These are phyloP conservation scores for Hirtodrosophila alboralis DNA, from an alignment of 2,888 invertebrate species.

Conservation along the genomic window DNA sequence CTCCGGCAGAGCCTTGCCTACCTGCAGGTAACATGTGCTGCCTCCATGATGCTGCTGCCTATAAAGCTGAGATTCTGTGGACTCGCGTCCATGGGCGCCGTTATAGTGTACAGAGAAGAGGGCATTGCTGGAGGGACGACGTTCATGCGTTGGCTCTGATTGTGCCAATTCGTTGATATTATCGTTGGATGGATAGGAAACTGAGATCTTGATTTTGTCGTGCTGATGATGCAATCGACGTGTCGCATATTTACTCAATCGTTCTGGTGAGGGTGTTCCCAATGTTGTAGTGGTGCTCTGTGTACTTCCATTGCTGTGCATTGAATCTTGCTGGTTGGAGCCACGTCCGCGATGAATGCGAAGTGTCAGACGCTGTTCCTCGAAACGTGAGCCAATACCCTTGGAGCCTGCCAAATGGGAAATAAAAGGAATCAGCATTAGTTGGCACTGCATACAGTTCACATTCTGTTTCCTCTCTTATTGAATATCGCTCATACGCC, in stretches of 20 bases:
- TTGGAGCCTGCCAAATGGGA: slow-evolving; percentile 84
- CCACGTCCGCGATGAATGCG: slow-evolving; percentile 95
- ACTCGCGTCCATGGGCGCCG: slow-evolving; percentile 87
- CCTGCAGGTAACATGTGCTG: slow-evolving; percentile 86
- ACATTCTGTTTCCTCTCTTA: slow-evolving; percentile 24
- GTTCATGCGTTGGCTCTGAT: slow-evolving; percentile 24
- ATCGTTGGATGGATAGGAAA: slow-evolving; percentile 93
- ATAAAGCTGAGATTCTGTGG: slow-evolving; percentile 85
- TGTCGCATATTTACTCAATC: slow-evolving; percentile 87
- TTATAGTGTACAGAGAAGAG: slow-evolving; percentile 88
- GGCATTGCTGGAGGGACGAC: slow-evolving; percentile 82
- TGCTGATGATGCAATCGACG: slow-evolving; percentile 85
- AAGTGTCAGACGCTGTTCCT: slow-evolving; percentile 94
- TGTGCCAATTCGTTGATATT: slow-evolving; percentile 85
- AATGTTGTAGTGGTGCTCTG: slow-evolving; percentile 89
- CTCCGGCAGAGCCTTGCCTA: slow-evolving; percentile 84
- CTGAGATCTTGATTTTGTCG: slow-evolving; percentile 93
- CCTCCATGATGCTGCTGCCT: slow-evolving; percentile 75
- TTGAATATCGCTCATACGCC: slow-evolving; percentile 62
- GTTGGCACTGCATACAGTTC: slow-evolving; percentile 23
- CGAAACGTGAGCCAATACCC: slow-evolving; percentile 90
- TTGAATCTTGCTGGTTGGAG: slow-evolving; percentile 88
- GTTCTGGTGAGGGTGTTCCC: slow-evolving; percentile 88
- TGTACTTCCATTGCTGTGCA: slow-evolving; percentile 88
- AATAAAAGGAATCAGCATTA: slow-evolving; percentile 30